Conservation (phyloP, 92 coral and sea anemone genomes). For the Epizoanthus fatuus region DNA sequence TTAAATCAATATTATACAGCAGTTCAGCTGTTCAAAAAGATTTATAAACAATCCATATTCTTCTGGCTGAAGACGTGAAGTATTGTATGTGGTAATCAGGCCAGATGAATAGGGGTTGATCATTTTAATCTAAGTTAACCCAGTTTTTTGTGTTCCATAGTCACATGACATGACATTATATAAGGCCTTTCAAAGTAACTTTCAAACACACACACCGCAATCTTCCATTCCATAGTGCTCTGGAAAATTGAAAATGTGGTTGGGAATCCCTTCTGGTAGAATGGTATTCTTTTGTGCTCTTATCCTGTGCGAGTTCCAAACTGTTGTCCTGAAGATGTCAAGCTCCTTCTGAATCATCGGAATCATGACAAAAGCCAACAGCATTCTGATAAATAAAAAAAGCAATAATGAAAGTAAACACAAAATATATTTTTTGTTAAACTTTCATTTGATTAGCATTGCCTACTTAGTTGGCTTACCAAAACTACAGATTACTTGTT, state of each 20-base stretch:
- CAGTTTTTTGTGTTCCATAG: background rate
- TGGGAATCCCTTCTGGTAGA: slow-evolving; percentile 23
- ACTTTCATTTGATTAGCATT: too few species aligned
- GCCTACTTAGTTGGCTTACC: too few species aligned
- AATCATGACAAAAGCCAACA: slow-evolving; percentile 20
- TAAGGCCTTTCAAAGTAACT: slow-evolving; percentile 9
- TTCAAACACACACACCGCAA: slow-evolving; percentile 20
- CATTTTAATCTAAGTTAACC: background rate
- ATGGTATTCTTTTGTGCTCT: slow-evolving; percentile 22
- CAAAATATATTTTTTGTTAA: too few species aligned
- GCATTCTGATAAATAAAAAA: slow-evolving; percentile 19
- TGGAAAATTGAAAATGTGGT: slow-evolving; percentile 23
- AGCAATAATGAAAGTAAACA: too few species aligned
- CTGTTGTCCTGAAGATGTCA: slow-evolving; percentile 5
- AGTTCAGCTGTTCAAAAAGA: slow-evolving; percentile 4
- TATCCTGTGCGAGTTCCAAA: slow-evolving; percentile 2
- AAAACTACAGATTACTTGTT: too few species aligned
- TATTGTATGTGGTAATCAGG: too few species aligned
- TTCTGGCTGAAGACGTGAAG: background rate
- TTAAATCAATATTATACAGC: background rate
- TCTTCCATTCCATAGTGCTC: slow-evolving; percentile 10
- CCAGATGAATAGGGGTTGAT: slow-evolving; percentile 9
- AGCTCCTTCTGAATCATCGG: slow-evolving; percentile 15
- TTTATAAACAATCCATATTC: slow-evolving; percentile 10
- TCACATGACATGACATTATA: background rate